Evolutionary conservation across 2,888 invertebrate species (phyloP).

Genomic region (Notodromas monacha): DNA sequence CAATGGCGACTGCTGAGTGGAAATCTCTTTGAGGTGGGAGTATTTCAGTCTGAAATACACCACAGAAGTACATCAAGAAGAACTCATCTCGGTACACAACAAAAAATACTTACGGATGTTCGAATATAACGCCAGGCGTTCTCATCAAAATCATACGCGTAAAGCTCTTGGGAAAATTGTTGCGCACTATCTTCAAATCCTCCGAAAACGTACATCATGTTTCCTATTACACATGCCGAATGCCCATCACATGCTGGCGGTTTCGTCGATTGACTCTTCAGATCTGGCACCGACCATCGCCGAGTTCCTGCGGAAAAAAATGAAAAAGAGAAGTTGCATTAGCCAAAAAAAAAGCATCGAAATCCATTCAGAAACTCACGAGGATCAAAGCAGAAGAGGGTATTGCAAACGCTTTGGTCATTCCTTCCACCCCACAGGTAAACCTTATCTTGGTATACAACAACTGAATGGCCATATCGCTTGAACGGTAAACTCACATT

Average conservation of each 20-base stretch:
- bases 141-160: neutral
- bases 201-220: slow-evolving; percentile 29
- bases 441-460: slow-evolving; percentile 34
- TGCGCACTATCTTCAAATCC: slow-evolving; percentile 5
- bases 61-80: too few relatives aligned
- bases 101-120: neutral
- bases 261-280: slow-evolving; percentile 29
- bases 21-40: slow-evolving; percentile 49
- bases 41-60: too few relatives aligned
- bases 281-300: slow-evolving; percentile 30
- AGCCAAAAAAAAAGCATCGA: too few relatives aligned
- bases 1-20: slow-evolving; percentile 46
- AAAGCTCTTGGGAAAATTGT: slow-evolving; percentile 1
- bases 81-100: too few relatives aligned
- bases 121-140: slow-evolving; percentile 5
- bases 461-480: slow-evolving; percentile 70
- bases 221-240: slow-evolving; percentile 29
- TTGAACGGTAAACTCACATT: slow-evolving; percentile 46
- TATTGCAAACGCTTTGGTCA: slow-evolving; percentile 43
- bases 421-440: slow-evolving; percentile 79
- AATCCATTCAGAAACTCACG: too few relatives aligned
- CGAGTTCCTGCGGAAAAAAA: too few relatives aligned
- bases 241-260: slow-evolving; percentile 70
- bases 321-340: too few relatives aligned
- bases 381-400: slow-evolving; percentile 46